Percentiles rank a stretch among this genome's conserved stretches.
phyloP scores from a whole-genome alignment of 2,888 invertebrate species.

The Marasmarcha lunaedactyla region DNA sequence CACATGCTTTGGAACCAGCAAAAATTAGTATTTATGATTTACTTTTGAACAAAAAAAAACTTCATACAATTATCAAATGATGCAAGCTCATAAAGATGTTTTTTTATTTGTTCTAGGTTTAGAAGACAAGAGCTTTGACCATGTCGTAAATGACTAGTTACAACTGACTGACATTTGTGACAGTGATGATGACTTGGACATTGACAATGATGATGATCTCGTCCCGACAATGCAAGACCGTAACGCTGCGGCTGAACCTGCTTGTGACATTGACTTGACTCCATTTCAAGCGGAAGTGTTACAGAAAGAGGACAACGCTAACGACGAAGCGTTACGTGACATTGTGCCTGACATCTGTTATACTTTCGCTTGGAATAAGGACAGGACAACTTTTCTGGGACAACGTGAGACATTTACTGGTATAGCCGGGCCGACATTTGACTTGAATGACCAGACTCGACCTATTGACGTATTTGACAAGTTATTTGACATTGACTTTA shows the following conservation, averaged over 20 bases:
- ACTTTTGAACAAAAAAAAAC: background rate
- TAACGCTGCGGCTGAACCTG: background rate
- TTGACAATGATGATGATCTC: background rate
- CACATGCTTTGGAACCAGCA: background rate
- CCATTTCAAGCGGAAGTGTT: background rate
- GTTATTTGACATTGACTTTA: constrained; percentile 10
- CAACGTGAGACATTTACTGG: constrained; percentile 8
- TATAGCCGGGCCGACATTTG: constrained; percentile 8
- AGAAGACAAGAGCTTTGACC: background rate
- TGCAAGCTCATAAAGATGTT: background rate
- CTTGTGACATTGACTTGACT: background rate
- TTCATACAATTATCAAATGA: too few species aligned
- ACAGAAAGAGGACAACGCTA: background rate
- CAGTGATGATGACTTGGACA: background rate
- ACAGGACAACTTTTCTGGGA: constrained; percentile 1
- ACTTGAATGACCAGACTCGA: constrained; percentile 1
- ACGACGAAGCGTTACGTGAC: background rate
- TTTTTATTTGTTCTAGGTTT: background rate
- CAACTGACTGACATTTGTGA: background rate
- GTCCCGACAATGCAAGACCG: background rate
- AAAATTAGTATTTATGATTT: background rate
- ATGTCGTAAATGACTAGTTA: background rate
- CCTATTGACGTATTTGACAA: constrained; percentile 10
- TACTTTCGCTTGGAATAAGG: background rate
- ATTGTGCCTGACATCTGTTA: background rate